Evolutionary conservation across 2,797 vertebrate species (phyloP), one percentile per base, ranked within the genome.

Genomic region (Glyptemys insculpta): DNA sequence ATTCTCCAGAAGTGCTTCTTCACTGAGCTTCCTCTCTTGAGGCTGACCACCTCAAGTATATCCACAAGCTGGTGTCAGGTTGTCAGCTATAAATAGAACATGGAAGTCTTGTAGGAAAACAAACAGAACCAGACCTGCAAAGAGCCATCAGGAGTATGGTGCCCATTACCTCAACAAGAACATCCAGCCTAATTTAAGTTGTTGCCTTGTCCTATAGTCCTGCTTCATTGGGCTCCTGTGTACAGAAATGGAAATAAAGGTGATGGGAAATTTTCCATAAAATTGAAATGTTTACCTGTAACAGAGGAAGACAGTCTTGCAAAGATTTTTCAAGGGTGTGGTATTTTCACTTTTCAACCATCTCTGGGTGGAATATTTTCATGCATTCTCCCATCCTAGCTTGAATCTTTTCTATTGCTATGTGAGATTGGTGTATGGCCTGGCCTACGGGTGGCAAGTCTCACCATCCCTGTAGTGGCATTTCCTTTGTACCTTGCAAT

Each of bases 51-150:
- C 27, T 18, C 31, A n/a, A 80, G 82, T 86, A 16, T n/a, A 54
- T 65, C 68, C 29, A 41, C 18, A 29, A 72, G 78, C 37, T 74
- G 21, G 6, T 21, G 14, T 53, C 85, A 52, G 12, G 3, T 2
- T 5, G 50, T 62, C 72, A 56, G 25, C 49, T 31, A 74, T 37
- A 54, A 2, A 1, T 62, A 81, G 62, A 27, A 52, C 52, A 10
- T 0, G 0, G 3, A 0, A 1, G 8, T 1, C 11, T 74, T 25
- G 21, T 44, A 25, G 37, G 19, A 44, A 23, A 44, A 25, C 19
- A 44, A 44, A 25, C 68, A 44, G 44, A 74, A 74, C 18, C 18
- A 41, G 21, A 12, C 23, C 37, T 41, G 34, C 19, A 23, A 41
- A 37, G 62, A 72, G 10, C 19, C 68, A 41, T 74, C 37, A 74